Evolutionary conservation across 2,888 invertebrate species (phyloP).

Genomic region (Tryphoninae sp.): DNA sequence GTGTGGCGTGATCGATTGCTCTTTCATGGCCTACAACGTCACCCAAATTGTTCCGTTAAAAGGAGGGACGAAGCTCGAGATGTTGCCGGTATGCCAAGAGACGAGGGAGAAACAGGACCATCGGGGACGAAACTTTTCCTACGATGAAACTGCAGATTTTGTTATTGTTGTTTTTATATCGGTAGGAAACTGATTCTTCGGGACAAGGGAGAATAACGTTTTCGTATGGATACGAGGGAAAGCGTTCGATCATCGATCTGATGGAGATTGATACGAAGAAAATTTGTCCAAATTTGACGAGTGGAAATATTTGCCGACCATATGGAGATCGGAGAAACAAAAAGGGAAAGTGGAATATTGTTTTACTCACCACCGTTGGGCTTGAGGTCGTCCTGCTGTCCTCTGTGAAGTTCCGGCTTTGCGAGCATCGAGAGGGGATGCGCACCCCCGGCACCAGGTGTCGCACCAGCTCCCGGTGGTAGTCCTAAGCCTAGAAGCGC

Average conservation of each 20-base stretch:
- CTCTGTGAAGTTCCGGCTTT: conserved; percentile 89
- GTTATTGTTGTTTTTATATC: too few relatives aligned
- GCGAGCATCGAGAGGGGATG: conserved; percentile 90
- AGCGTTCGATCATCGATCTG: neutral
- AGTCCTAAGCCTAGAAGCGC: conserved; percentile 82
- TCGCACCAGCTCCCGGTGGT: conserved; percentile 81
- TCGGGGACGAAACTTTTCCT: neutral
- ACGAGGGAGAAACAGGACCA: too few relatives aligned
- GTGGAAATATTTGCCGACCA: too few relatives aligned
- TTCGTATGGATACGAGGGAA: too few relatives aligned
- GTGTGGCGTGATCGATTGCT: conserved; percentile 57
- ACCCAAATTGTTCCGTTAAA: conserved; percentile 46
- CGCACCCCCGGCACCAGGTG: conserved; percentile 86
- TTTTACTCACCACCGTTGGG: conserved; percentile 87
- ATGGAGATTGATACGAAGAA: neutral
- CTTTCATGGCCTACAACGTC: conserved; percentile 51
- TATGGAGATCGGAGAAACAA: neutral
- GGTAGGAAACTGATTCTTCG: too few relatives aligned
- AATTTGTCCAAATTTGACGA: neutral
- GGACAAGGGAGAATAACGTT: too few relatives aligned
- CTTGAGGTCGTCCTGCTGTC: conserved; percentile 86
- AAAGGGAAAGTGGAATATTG: neutral
- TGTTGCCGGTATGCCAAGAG: neutral
- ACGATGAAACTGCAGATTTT: too few relatives aligned
- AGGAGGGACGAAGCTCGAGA: neutral